Conservation (phyloP, 2,888 invertebrate genomes). For the Tyria jacobaeae region DNA sequence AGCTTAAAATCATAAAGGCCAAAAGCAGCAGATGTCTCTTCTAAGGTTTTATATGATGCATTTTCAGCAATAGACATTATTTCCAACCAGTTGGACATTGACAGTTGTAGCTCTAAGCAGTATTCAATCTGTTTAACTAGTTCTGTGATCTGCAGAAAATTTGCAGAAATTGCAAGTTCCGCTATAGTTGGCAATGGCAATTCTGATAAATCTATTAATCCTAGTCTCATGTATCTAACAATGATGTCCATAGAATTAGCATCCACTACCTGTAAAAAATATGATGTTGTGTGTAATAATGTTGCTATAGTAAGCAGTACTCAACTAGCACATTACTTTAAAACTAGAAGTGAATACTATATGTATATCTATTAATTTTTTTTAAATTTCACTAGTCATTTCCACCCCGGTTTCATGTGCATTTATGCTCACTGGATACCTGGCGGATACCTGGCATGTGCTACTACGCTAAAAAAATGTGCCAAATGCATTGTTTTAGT, state of each 20-base stretch:
- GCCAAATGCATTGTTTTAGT: no score
- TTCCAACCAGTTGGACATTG: slow-evolving; percentile 67
- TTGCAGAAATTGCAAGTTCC: slow-evolving; percentile 70
- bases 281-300: no score
- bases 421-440: no score
- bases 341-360: no score
- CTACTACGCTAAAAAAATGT: no score
- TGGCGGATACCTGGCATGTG: no score
- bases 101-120: slow-evolving; percentile 64
- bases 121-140: slow-evolving; percentile 74
- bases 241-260: slow-evolving; percentile 72
- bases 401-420: no score
- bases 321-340: no score
- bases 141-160: slow-evolving; percentile 76
- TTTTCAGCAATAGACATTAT: slow-evolving; percentile 71
- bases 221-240: slow-evolving; percentile 70
- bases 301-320: no score
- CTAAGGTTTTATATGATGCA: slow-evolving; percentile 61
- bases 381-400: no score
- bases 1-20: slow-evolving; percentile 69
- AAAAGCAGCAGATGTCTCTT: slow-evolving; percentile 61
- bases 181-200: slow-evolving; percentile 59
- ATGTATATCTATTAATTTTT: no score
- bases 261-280: slow-evolving; percentile 69
- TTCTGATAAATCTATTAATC: slow-evolving; percentile 70